Conservation (phyloP, 2,113 vertebrate genomes). For the Chamaetylas fuelleborni region DNA sequence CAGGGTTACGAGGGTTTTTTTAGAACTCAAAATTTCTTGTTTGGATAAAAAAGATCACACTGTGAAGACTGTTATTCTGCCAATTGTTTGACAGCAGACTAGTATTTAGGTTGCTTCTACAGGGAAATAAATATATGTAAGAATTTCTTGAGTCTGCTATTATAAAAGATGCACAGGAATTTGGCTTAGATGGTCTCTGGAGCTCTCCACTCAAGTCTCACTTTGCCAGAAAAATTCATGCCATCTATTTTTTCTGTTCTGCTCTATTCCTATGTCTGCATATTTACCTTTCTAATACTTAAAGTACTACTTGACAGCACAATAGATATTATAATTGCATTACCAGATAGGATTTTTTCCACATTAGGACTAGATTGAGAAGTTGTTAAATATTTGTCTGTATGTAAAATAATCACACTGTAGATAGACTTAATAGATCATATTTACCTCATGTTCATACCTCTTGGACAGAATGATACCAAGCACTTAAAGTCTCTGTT, state of each 20-base stretch:
- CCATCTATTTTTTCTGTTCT: not conserved
- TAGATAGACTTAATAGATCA: not conserved
- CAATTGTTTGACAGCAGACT: not conserved
- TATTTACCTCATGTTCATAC: not conserved
- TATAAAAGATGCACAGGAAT: not conserved
- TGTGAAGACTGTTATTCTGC: not conserved
- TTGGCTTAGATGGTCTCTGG: not conserved
- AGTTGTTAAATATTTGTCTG: not conserved
- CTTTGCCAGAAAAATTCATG: not conserved
- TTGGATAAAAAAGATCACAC: not conserved
- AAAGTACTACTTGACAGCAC: not conserved
- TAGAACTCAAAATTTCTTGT: not conserved
- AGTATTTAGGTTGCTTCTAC: not conserved
- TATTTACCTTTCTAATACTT: not conserved
- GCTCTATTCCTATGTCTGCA: not conserved
- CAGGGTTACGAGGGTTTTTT: not conserved
- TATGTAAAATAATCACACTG: not conserved
- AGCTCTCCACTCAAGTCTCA: not conserved
- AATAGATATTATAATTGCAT: not conserved
- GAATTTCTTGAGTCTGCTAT: not conserved
- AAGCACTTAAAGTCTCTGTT: not conserved
- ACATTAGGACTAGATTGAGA: not conserved
- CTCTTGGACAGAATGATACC: not conserved
- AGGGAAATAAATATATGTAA: not conserved
- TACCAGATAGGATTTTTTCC: not conserved